Percentiles rank a stretch among this genome's conserved stretches.
Evolutionary conservation across 2,888 invertebrate species (phyloP).

Genomic region (Phytoseiulus persimilis): DNA sequence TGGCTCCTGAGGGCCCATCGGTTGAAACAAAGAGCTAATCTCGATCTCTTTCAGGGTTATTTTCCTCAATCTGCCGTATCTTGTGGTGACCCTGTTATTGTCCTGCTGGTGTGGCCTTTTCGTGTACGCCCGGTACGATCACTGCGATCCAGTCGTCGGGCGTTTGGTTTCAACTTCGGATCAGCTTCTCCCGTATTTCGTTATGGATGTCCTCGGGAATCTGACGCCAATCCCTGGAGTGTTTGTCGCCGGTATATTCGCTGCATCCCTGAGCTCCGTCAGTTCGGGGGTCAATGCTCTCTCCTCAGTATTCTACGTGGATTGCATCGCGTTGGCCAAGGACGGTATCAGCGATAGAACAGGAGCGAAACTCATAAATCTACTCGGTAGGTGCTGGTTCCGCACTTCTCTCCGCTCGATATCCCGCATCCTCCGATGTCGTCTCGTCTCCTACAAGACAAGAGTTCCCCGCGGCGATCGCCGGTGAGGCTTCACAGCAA

Average conservation of each 20-base stretch:
- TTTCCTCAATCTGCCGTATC: conserved; percentile 32
- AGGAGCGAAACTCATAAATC: conserved; percentile 17
- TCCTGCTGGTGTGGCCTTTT: conserved; percentile 16
- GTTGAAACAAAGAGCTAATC: too few species aligned
- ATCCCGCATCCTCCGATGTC: not conserved
- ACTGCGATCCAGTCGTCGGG: not conserved
- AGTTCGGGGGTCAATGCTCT: conserved; percentile 35
- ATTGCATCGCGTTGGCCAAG: not conserved
- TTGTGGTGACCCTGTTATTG: not conserved
- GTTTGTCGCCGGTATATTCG: conserved; percentile 25
- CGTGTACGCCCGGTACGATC: not conserved
- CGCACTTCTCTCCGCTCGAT: not conserved
- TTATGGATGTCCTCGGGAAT: conserved; percentile 22
- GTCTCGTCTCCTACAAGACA: too few species aligned
- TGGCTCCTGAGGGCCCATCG: too few species aligned
- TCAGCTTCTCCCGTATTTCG: conserved; percentile 28
- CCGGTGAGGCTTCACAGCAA: too few species aligned
- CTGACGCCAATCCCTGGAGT: conserved; percentile 12
- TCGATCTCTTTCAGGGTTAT: not conserved
- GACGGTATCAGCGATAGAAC: conserved; percentile 17
- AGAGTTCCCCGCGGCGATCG: too few species aligned
- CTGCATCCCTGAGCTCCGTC: conserved; percentile 21
- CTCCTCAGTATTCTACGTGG: conserved; percentile 31
- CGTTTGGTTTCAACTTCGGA: not conserved
- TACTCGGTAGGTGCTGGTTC: not conserved